These are phyloP conservation scores for Hirtodrosophila duncani DNA, from an alignment of 2,888 invertebrate species.

Conservation along the genomic window DNA sequence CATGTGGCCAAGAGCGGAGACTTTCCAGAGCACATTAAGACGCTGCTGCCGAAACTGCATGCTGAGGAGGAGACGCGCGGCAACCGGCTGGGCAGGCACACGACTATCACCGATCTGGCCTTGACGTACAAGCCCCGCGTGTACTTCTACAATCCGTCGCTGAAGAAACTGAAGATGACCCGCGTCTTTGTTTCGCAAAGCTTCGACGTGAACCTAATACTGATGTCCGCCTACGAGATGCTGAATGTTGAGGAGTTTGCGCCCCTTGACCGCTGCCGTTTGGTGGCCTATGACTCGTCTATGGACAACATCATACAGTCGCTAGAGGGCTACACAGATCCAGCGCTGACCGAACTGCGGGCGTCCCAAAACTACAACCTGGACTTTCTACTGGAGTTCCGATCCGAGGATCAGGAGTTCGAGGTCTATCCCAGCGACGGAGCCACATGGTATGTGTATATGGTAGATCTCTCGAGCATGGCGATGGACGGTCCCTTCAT, in stretches of 20 bases:
- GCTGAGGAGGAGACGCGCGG: constrained; percentile 82
- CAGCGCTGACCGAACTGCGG: constrained; percentile 68
- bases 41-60: constrained; percentile 82
- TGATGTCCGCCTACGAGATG: constrained; percentile 81
- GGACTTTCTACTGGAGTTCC: constrained; percentile 84
- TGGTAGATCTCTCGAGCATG: constrained; percentile 82
- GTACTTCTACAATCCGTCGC: constrained; percentile 82
- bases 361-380: constrained; percentile 67
- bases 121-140: constrained; percentile 81
- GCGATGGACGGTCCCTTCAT: constrained; percentile 82
- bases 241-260: constrained; percentile 81
- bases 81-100: constrained; percentile 73
- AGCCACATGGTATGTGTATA: constrained; percentile 81
- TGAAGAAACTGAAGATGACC: constrained; percentile 80
- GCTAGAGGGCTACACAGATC: constrained; percentile 80
- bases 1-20: constrained; percentile 83
- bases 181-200: constrained; percentile 82
- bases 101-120: constrained; percentile 80
- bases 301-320: constrained; percentile 83
- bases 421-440: constrained; percentile 83
- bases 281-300: constrained; percentile 84
- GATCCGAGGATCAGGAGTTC: constrained; percentile 81
- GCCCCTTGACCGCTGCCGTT: constrained; percentile 83
- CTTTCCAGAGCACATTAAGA: constrained; percentile 87
- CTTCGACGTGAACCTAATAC: constrained; percentile 81